Base-by-base conservation (phyloP, 2,113 vertebrate genomes). In the Echinops telfairi region DNA sequence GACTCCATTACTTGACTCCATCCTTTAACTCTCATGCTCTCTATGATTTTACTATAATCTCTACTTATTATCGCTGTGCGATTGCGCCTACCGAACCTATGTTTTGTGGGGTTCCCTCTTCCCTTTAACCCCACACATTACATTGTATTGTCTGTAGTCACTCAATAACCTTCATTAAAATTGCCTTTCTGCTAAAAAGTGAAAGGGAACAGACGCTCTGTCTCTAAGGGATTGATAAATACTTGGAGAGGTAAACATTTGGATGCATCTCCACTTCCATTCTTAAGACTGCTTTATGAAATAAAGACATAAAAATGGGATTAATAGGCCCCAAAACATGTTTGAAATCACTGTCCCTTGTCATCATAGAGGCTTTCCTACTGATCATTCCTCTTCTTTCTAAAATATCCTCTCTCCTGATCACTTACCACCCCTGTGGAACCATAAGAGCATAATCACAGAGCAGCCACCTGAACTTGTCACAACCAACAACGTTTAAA, bases 161-260 rank as follows among this genome's bases (percentile, higher is more conserved):
- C 47, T 53, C 47, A 53, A 90, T 89, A 92, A 96, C 17, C 89
- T 83, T 92, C 93, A 96, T 73, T 97, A 96, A 97, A 96, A 95
- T 90, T 95, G 94, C 71, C 79, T 94, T 90, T 89, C 79, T 20
- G 82, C 43, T 68, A 83, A 68, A 93, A 80, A 33, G 58, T 87
- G 91, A 93, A 40, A 95, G 77, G 89, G 93, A 95, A 84, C 8
- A 93, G 70, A 86, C 40, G 20, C 90, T n/a, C 17, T 92, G 62
- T 93, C 47, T 31, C 86, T 91, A 12, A 75, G 53, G 60, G 43
- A 19, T 0, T 83, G 33, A 64, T 43, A 58, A 90, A 83, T 75
- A 80, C 58, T 0, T 77, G 60, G 33, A 86, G 38, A 94, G 80
- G 60, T 71, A 88, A 88, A 91, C 29, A 38, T 4, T 6, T 31